These are phyloP conservation scores for Tribolium castaneum DNA, from an alignment of 1,140 invertebrate genomes.

Conservation along the genomic window DNA sequence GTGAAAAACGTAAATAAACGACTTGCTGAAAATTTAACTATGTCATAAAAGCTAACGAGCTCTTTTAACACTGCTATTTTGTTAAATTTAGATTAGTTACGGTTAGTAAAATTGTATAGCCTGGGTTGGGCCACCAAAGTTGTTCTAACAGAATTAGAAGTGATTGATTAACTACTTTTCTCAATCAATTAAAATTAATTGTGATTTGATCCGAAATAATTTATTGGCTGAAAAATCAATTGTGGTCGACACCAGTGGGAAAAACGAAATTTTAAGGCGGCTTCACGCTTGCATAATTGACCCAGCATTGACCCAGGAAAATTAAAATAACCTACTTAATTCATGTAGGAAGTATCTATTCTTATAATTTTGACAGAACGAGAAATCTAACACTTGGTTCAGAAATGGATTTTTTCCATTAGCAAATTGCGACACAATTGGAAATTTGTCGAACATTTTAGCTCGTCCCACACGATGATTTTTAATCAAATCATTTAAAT, in stretches of 20 bases:
- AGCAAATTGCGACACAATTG: background rate
- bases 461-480: background rate
- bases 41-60: background rate
- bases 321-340: conserved; percentile 16
- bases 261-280: background rate
- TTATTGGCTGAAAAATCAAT: too few species aligned
- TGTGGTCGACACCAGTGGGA: too few species aligned
- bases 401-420: conserved; percentile 3
- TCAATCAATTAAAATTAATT: background rate
- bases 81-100: background rate
- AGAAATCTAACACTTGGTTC: background rate
- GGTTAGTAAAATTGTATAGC: background rate
- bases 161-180: background rate
- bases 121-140: background rate
- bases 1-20: background rate
- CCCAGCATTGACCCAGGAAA: conserved; percentile 21
- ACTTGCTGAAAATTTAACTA: background rate
- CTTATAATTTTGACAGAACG: too few species aligned
- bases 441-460: conserved; percentile 4
- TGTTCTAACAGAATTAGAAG: background rate
- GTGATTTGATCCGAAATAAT: too few species aligned
- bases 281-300: background rate
- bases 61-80: background rate
- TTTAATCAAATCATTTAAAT: conserved; percentile 30
- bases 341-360: conserved; percentile 12